Percentiles rank a stretch among this genome's conserved stretches.
Evolutionary conservation across 2,113 vertebrate species (phyloP).

Genomic region (Corydoras sp.): DNA sequence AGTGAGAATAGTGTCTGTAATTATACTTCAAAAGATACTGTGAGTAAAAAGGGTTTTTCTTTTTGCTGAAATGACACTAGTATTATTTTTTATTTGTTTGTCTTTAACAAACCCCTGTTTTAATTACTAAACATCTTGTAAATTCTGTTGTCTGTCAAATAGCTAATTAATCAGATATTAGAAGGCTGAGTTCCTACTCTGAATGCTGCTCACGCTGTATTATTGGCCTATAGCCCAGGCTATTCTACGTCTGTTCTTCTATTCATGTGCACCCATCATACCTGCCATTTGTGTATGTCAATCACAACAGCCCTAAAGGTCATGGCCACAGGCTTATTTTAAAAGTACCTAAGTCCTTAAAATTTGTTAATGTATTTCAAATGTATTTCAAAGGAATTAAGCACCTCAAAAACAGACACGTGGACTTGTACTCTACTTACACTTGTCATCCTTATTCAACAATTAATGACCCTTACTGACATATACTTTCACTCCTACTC

Average conservation of each 20-base stretch:
- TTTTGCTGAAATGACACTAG: no score
- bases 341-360: constrained; percentile 1
- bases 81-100: neutral
- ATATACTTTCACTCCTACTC: neutral
- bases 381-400: no score
- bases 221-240: neutral
- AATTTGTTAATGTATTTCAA: neutral
- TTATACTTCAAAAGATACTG: no score
- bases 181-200: neutral
- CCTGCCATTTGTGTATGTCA: constrained; percentile 21
- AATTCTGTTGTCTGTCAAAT: constrained; percentile 13
- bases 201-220: constrained; percentile 4
- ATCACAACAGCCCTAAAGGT: constrained; percentile 33
- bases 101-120: constrained; percentile 4
- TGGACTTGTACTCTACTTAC: neutral
- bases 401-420: no score
- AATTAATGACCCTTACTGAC: neutral
- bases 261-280: constrained; percentile 7
- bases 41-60: no score
- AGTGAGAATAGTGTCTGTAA: no score
- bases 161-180: neutral
- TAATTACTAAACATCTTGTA: constrained; percentile 27
- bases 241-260: constrained; percentile 22
- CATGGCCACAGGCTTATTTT: constrained; percentile 34
- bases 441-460: neutral